Base-by-base conservation (phyloP, 2,888 invertebrate species). In the Chesias legatella region DNA sequence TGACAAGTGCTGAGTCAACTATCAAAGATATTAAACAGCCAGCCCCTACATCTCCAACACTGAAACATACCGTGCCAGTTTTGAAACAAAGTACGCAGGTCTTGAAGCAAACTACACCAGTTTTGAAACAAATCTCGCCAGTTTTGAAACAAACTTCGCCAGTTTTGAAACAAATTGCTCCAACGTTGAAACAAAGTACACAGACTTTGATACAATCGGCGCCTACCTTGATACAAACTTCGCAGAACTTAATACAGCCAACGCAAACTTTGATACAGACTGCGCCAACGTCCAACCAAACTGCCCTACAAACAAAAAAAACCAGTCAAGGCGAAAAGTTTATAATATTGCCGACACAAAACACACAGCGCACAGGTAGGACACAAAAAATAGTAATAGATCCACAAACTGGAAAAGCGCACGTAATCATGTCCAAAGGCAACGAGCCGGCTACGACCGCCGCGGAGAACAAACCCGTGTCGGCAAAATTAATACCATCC, bases 381-480 rank as follows among this genome's bases (percentile, higher is more conserved):
- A 79, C 82, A 4, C 82, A 89, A 48, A 84, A 89, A 57, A 84
- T 90, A 30, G 86, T 89, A 26, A 79, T 85, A 28, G 86, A 85
- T 49, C 88, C 85, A 6, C 84, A 80, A 62, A 84, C 84, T 17
- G 86, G 85, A 1, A 85, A 88, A 58, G 82, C 88, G 4, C 88
- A 85, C 45, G 76, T 88, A 34, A 65, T 86, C 3, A 69, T 86
- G 0, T 60, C 78, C 1, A 85, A 85, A 55, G 67, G 65, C 7
- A 52, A 73, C 4, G 83, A 81, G 4, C 41, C 67, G 1, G 53
- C 70, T 1, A 30, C 67, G 7, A 60, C 42, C 33, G 41, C 64
- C 7, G 42, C 68, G 31, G 78, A 80, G 25, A 79, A 71, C 56
- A 78, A 83, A 63, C 67, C 80, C 33, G 71, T 88, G 50, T 76